phyloP scores from a whole-genome alignment of 2,113 vertebrate species.

The Varanus salvator region DNA sequence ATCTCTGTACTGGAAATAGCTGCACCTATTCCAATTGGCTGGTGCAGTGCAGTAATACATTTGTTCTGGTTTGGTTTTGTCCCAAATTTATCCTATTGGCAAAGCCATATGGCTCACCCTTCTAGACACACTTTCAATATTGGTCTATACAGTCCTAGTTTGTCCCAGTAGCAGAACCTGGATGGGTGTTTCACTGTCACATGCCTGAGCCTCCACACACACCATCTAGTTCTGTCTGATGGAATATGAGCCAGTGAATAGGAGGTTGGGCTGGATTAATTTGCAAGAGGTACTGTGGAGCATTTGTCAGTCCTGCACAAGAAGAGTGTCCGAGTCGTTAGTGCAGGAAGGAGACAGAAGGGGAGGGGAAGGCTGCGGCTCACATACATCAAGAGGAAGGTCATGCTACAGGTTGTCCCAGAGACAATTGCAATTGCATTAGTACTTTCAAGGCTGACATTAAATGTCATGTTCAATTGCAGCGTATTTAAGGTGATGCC shows the following conservation, averaged over 20 bases:
- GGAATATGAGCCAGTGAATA: background rate
- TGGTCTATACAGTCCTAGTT: background rate
- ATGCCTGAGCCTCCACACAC: background rate
- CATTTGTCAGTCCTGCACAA: background rate
- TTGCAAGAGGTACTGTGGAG: background rate
- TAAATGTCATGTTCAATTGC: conserved; percentile 62
- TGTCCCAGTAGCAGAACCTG: background rate
- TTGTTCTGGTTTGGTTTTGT: no score
- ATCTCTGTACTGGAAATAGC: no score
- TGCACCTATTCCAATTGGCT: no score
- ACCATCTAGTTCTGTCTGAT: background rate
- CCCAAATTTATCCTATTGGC: no score
- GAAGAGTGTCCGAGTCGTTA: background rate
- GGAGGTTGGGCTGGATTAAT: background rate
- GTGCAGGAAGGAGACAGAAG: background rate
- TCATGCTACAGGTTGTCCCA: conserved; percentile 42
- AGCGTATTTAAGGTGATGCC: conserved; percentile 61
- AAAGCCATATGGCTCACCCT: no score
- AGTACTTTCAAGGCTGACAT: conserved; percentile 54
- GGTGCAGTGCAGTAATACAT: no score
- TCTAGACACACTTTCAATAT: background rate
- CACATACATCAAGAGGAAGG: background rate
- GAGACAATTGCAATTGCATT: conserved; percentile 62
- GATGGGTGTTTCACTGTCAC: background rate
- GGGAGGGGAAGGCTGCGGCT: background rate